phyloP scores from a whole-genome alignment of 1,140 invertebrate species.

The Lamellibrachia luymesi region DNA sequence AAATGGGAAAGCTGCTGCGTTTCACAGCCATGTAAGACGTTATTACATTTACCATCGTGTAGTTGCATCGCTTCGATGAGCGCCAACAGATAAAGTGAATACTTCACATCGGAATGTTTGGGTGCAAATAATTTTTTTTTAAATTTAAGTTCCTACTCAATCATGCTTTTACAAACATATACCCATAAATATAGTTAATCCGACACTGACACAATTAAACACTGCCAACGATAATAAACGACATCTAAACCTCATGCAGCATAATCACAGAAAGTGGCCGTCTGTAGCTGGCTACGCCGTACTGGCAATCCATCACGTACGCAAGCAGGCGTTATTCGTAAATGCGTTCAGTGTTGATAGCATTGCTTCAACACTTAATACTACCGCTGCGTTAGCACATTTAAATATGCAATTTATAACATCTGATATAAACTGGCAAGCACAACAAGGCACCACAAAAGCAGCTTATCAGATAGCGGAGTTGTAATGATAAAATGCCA shows the following conservation, averaged over 20 bases:
- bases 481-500: neutral
- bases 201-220: neutral
- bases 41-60: too few species aligned
- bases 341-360: neutral
- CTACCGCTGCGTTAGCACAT: neutral
- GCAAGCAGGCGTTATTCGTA: neutral
- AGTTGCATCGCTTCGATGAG: too few species aligned
- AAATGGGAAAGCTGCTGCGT: too few species aligned
- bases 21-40: too few species aligned
- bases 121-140: neutral
- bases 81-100: neutral
- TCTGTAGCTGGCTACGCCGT: neutral
- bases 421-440: neutral
- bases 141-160: neutral
- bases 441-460: neutral
- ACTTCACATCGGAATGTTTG: neutral
- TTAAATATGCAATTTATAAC: neutral
- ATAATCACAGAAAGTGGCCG: neutral
- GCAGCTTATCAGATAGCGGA: neutral
- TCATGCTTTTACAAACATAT: neutral
- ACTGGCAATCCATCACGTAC: neutral
- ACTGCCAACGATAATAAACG: neutral
- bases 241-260: neutral
- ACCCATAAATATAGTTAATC: neutral
- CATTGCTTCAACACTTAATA: neutral